Percentiles rank a stretch among this genome's conserved stretches.
Conservation (phyloP, 2,797 vertebrate genomes). For the Pygocentrus nattereri region DNA sequence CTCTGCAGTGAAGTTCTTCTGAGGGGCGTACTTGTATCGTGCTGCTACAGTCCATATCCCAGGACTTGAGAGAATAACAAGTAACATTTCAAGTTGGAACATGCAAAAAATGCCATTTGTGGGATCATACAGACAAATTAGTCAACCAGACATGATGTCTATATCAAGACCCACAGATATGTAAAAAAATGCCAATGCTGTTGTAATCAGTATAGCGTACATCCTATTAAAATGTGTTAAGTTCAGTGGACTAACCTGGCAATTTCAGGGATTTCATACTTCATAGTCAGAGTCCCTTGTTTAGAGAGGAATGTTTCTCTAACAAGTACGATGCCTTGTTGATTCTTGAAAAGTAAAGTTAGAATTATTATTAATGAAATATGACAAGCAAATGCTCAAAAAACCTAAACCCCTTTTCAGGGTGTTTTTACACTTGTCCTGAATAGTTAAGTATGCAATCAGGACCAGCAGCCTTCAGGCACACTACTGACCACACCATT, state of each 20-base stretch:
- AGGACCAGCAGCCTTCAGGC: too few species aligned
- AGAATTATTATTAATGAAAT: background rate
- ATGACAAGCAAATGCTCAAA: too few species aligned
- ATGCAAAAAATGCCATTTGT: background rate
- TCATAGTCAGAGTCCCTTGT: conserved; percentile 64
- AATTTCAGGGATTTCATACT: conserved; percentile 66
- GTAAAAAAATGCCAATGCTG: background rate
- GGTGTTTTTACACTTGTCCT: too few species aligned
- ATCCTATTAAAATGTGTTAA: too few species aligned
- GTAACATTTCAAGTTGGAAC: background rate
- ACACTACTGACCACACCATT: too few species aligned
- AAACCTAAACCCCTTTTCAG: too few species aligned
- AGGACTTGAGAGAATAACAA: background rate
- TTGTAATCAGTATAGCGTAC: too few species aligned
- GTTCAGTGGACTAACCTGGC: conserved; percentile 68
- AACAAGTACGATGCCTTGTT: conserved; percentile 67
- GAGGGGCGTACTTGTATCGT: conserved; percentile 35
- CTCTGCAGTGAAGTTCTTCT: conserved; percentile 74
- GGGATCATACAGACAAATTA: too few species aligned
- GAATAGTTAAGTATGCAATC: too few species aligned
- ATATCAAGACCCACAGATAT: too few species aligned
- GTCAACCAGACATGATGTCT: too few species aligned
- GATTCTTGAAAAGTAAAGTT: conserved; percentile 63
- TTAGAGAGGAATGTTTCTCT: conserved; percentile 55
- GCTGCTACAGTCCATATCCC: conserved; percentile 36